Evolutionary conservation across 2,113 vertebrate genomes (phyloP), one percentile per base, ranked within the genome.

Genomic region (Ramphastos sulfuratus): DNA sequence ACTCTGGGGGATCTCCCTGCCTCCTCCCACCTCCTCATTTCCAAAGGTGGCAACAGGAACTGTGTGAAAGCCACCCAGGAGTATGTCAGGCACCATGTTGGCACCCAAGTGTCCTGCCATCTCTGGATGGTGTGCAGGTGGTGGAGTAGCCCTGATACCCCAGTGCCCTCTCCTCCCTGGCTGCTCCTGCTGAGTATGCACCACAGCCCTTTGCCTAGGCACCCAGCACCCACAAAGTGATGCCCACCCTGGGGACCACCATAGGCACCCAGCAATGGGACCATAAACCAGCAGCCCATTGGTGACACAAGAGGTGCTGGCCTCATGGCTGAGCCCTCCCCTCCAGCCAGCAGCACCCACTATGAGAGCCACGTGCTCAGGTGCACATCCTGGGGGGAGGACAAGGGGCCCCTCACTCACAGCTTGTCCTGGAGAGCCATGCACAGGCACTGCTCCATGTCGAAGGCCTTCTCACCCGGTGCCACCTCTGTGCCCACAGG

Each of bases 371-470:
- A 3, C 28, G 50, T 7, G 10, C 37, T n/a, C 16, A 23, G 48
- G n/a, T 27, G 56, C 63, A 30, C 3, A 4, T 46, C 56, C 69
- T 17, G 4, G 2, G 1, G 31, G 23, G 9, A 28, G 46, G 5
- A 30, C 1, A 3, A 12, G 9, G 69, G 31, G 39, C 31, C 3
- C 33, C 39, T 78, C 90, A 84, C 94, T 93, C 96, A 97, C 97
- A 44, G 70, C 37, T 94, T 96, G 76, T 98, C 96, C 61, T 50
- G 86, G 16, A 93, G 82, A 37, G 82, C 86, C 9, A 5, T 71
- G 9, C 18, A 35, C 63, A 97, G 82, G 28, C 55, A 79, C 15
- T 97, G 82, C 84, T 97, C 93, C 85, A 97, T n/a, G 18, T 89
- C 35, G 9, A 86, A 37, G 61, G 92, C 78, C 97, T 97, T 97